A percentile compares a stretch with the other conserved stretches of the same genome.
phyloP scores from a whole-genome alignment of 1,140 invertebrate species.

The Drosophila mojavensis region DNA sequence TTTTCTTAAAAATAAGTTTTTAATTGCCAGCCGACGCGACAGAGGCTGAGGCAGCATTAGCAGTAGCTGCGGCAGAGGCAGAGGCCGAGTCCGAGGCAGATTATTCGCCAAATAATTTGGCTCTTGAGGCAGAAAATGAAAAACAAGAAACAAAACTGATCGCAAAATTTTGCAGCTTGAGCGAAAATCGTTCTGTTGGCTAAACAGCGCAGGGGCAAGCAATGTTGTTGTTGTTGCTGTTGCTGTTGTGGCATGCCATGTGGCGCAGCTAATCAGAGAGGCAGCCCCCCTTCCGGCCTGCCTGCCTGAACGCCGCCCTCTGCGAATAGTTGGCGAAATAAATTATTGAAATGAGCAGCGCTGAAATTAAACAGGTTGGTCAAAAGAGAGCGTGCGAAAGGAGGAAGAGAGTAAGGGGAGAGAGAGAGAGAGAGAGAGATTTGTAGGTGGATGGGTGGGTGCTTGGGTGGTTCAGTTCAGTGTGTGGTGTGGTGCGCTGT shows the following conservation, averaged over 20 bases:
- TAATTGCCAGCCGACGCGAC: constrained; percentile 69
- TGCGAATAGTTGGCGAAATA: constrained; percentile 70
- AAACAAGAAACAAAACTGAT: constrained; percentile 25
- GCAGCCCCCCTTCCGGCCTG: neutral
- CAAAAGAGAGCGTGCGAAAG: constrained; percentile 23
- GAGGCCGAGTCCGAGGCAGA: constrained; percentile 53
- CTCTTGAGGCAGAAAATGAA: constrained; percentile 33
- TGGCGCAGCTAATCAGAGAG: constrained; percentile 51
- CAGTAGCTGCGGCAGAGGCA: constrained; percentile 11
- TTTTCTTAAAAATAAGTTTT: constrained; percentile 81
- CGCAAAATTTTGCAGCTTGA: constrained; percentile 49
- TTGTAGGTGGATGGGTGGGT: neutral
- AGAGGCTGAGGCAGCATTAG: neutral
- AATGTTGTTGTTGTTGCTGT: constrained; percentile 14
- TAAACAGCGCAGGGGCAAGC: constrained; percentile 29
- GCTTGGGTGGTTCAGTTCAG: neutral
- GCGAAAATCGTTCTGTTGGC: constrained; percentile 50
- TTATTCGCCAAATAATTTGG: constrained; percentile 83
- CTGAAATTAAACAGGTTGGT: constrained; percentile 80
- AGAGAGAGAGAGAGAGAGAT: constrained; percentile 1
- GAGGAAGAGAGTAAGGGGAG: no score
- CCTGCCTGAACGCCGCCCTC: neutral
- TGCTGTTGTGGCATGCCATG: constrained; percentile 24
- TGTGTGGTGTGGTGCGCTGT: constrained; percentile 7
- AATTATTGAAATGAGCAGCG: constrained; percentile 76